phyloP scores from a whole-genome alignment of 2,797 vertebrate genomes.

The Buceros bicornis region DNA sequence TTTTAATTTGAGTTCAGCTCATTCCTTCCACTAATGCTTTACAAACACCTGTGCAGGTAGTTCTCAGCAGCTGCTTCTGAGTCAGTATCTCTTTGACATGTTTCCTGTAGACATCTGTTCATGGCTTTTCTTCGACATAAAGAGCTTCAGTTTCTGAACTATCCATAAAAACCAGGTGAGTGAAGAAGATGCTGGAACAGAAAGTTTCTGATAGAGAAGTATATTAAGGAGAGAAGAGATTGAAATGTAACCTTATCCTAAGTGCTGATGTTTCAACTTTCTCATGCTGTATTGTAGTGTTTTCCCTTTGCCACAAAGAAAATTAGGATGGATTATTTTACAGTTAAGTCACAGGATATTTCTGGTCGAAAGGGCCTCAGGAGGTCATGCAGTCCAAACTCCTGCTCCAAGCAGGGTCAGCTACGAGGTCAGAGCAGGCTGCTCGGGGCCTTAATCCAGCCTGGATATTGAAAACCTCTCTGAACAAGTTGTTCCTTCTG shows the following conservation, averaged over 20 bases:
- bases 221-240: not conserved
- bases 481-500: not conserved
- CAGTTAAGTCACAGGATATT: not conserved
- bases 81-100: not conserved
- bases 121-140: not conserved
- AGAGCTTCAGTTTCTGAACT: not conserved
- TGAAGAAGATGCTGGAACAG: not conserved
- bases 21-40: not conserved
- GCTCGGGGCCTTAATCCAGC: not conserved
- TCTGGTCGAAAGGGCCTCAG: not conserved
- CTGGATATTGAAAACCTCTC: not conserved
- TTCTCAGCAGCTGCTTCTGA: not conserved
- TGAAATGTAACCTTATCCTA: not conserved
- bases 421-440: not conserved
- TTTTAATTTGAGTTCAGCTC: not conserved
- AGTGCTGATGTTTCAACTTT: not conserved
- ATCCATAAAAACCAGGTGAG: not conserved
- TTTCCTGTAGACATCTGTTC: not conserved
- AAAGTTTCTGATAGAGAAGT: not conserved
- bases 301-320: not conserved
- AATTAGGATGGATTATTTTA: not conserved
- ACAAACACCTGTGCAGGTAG: not conserved
- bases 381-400: not conserved
- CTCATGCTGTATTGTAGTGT: not conserved
- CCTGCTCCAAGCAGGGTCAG: not conserved